Base-by-base conservation (phyloP, 2,113 vertebrate species). In the Channa maculata region DNA sequence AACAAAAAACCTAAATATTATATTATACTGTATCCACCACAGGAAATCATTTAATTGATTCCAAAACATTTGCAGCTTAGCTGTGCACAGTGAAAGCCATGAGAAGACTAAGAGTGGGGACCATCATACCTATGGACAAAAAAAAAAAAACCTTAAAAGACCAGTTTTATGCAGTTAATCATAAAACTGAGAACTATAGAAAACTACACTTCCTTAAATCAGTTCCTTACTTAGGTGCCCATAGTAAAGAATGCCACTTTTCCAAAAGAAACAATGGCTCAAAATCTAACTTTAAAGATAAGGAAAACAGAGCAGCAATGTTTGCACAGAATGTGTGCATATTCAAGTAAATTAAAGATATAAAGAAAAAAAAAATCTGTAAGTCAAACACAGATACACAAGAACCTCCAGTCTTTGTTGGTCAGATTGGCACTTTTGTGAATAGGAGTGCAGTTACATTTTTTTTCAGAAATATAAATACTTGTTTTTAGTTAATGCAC, bases 361-460 rank as follows among this genome's bases (percentile, higher is more conserved):
- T 86, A 85, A 82, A 85, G 77, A 77, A 68, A 87, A 80, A 85
- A 80, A 71, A 79, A 79, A 79, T 89, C 85, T 89, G 55, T 61
- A 86, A 90, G 90, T 92, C 87, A 90, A 88, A 93, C 88, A 92
- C 77, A 79, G 86, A 92, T 79, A 89, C 65, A 75, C 44, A 90
- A 90, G 91, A 94, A 89, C 89, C 90, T 93, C 92, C 86, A 93
- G 93, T 94, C 92, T 94, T 92, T 91, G 90, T 93, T 93, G 93
- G 93, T 95, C 92, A 66, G 92, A 93, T 95, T 95, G 94, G 94
- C 94, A 95, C 94, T 95, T 95, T 92, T 90, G 94, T 94, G 94
- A 94, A 94, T 87, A 93, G 84, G 92, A 94, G 93, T 94, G 93
- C 94, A 94, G 92, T 93, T 86, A 77, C 41, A 43, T 68, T 81